Evolutionary conservation across 2,888 invertebrate genomes (phyloP), one percentile per base, ranked within the genome.

Genomic region (Protodeltote pygarga): DNA sequence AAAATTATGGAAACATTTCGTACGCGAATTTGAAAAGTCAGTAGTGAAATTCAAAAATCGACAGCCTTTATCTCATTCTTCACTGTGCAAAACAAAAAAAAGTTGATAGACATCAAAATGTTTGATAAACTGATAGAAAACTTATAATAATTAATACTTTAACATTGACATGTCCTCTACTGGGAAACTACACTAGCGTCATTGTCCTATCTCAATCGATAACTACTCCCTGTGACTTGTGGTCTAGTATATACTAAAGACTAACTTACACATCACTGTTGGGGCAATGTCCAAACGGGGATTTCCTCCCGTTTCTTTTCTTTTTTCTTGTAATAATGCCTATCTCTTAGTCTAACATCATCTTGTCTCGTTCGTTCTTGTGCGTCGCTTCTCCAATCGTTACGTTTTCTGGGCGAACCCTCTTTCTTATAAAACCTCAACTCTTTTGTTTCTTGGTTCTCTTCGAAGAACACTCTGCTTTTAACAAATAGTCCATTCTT

Each of bases 401-500:
- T 38, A 0, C 59, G 47, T 42, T 81, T 87, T 3, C 77, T 75
- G 0, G 90, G 91, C 9, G 79, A 81, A 0, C 68, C 71, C 4
- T 80, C 74, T 29, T 71, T 79, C 31, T 53, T 75, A 29, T 50
- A n/a, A n/a, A n/a, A 48, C 47, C 65, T 61, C 13, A 66, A 71
- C 15, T 74, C 75, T n/a, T n/a, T n/a, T n/a, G n/a, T n/a, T n/a
- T 74, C 75, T 37, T 75, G 75, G 10, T 61, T 81, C 45, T 88
- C 85, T 5, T 92, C 89, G 1, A 71, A 55, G 51, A 74, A 90
- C 0, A 83, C 73, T 70, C 81, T 86, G 49, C 92, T 91, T 70
- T 87, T 92, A 6, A 89, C 32, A 45, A 92, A 92, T 0, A 92
- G 65, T 16, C 82, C 86, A 48, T 92, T 92, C 33, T 72, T 83